Percentiles rank a stretch among this genome's conserved stretches.
phyloP scores from a whole-genome alignment of 2,888 invertebrate genomes.

The Cataglyphis rosenhaueri region DNA sequence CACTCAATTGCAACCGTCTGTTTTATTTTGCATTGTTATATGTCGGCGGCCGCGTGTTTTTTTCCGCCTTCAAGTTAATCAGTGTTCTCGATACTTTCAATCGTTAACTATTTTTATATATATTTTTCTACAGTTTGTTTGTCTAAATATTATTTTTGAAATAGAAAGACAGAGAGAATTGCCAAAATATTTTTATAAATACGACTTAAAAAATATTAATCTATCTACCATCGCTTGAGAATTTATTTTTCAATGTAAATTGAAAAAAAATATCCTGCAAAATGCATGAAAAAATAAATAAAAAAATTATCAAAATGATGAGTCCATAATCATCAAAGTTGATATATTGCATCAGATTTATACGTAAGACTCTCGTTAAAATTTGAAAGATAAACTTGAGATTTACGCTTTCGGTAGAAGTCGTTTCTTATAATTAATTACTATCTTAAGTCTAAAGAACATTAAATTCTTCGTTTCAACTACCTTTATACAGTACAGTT shows the following conservation, averaged over 20 bases:
- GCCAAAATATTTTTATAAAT: neutral
- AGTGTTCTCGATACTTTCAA: constrained; percentile 3
- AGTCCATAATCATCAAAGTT: neutral
- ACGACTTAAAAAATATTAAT: neutral
- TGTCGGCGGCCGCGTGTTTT: neutral
- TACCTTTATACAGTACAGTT: constrained; percentile 25
- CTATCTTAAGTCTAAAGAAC: neutral
- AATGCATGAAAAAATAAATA: too few relatives aligned
- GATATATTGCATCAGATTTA: neutral
- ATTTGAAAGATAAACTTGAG: neutral
- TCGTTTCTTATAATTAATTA: neutral
- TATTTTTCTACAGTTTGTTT: constrained; percentile 22
- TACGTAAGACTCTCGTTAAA: neutral
- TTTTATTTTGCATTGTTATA: constrained; percentile 18
- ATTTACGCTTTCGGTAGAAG: neutral
- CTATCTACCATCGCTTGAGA: neutral
- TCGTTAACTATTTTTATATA: neutral
- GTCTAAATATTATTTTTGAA: constrained; percentile 35
- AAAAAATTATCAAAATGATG: neutral
- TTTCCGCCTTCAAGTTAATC: constrained; percentile 4
- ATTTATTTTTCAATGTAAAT: neutral
- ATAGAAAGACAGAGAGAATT: neutral
- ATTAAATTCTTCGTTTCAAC: constrained; percentile 7
- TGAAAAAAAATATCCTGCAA: neutral
- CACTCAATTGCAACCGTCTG: neutral